phyloP scores from a whole-genome alignment of 1,140 invertebrate species.

The silkworm (Bombyx mori) region ASM3026992v2 NC_085118.1:5873001-5873500 shows the following conservation, averaged over 20 bases:
- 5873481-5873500: slow-evolving; percentile 69
- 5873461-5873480: slow-evolving; percentile 67
- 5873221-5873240: slow-evolving; percentile 65
- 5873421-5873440: slow-evolving; percentile 53
- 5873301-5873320: slow-evolving; percentile 57
- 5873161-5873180: slow-evolving; percentile 20
- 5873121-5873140: background rate
- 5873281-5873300: slow-evolving; percentile 59
- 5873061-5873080: no score
- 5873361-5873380: slow-evolving; percentile 30
- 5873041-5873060: no score
- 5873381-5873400: slow-evolving; percentile 66
- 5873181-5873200: slow-evolving; percentile 27
- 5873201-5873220: slow-evolving; percentile 55
- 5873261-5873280: slow-evolving; percentile 64
- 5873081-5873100: no score
- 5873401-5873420: slow-evolving; percentile 62
- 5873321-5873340: slow-evolving; percentile 68
- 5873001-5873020: no score
- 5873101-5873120: no score
- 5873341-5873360: slow-evolving; percentile 51
- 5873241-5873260: slow-evolving; percentile 54
- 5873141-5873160: slow-evolving; percentile 10
- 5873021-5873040: no score
- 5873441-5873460: slow-evolving; percentile 23